Evolutionary conservation across 92 coral and sea anemone genomes (phyloP).

Genomic region (Epizoanthus stellaris): DNA sequence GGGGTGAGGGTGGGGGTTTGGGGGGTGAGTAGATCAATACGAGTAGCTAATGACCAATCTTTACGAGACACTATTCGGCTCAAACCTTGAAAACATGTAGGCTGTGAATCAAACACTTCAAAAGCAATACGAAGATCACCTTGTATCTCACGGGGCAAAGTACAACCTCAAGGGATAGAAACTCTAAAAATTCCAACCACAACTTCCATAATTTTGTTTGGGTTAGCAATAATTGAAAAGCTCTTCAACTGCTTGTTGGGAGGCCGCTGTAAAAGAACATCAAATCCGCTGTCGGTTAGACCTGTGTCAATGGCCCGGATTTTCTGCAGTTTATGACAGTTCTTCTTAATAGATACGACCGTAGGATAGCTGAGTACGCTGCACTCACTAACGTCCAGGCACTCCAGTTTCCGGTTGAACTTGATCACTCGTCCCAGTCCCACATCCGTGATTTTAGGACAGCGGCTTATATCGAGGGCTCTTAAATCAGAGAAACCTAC

Average conservation of each 20-base stretch:
- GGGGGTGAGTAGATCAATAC: no score
- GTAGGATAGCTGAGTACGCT: constrained; percentile 20
- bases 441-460: constrained; percentile 26
- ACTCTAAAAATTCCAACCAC: constrained; percentile 23
- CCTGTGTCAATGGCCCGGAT: constrained; percentile 26
- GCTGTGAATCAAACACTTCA: no score
- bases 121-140: no score
- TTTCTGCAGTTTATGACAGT: constrained; percentile 31
- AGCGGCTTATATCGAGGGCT: constrained; percentile 39
- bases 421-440: constrained; percentile 15
- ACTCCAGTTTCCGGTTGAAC: constrained; percentile 11
- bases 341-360: constrained; percentile 1
- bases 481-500: constrained; percentile 26
- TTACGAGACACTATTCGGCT: no score
- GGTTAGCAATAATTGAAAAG: constrained; percentile 38
- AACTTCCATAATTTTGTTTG: constrained; percentile 20
- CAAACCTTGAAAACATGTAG: no score
- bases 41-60: no score
- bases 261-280: constrained; percentile 4
- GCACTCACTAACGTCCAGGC: constrained; percentile 31
- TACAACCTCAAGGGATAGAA: not conserved
- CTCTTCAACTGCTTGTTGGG: constrained; percentile 21
- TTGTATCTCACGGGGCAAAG: not conserved
- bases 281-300: constrained; percentile 18
- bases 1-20: no score